Conservation (phyloP, 2,888 invertebrate genomes). For the Thelaira solivaga region DNA sequence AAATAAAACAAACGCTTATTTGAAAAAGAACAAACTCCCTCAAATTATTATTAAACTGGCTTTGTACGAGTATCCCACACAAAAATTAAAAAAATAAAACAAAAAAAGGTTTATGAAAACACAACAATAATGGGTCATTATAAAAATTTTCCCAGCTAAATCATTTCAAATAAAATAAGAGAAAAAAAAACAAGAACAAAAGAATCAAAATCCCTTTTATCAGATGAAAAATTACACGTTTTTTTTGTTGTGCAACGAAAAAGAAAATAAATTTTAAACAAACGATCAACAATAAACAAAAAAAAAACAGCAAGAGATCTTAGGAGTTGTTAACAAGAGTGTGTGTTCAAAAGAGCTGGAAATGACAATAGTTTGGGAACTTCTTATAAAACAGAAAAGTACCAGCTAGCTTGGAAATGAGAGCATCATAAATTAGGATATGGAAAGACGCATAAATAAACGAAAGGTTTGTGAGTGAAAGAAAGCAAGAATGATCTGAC, state of each 20-base stretch:
- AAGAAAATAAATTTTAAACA: conserved; percentile 1
- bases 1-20: too few relatives aligned
- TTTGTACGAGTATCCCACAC: background rate
- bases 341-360: too few relatives aligned
- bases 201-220: conserved; percentile 26
- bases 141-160: conserved; percentile 16
- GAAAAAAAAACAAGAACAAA: background rate
- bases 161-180: conserved; percentile 1
- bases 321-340: background rate
- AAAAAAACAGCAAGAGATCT: background rate
- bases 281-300: background rate
- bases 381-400: too few relatives aligned
- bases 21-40: too few relatives aligned
- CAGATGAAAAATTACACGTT: conserved; percentile 37
- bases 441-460: too few relatives aligned
- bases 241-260: conserved; percentile 10
- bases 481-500: too few relatives aligned
- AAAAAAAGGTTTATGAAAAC: conserved; percentile 11
- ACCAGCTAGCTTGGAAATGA: too few relatives aligned
- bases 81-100: background rate
- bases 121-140: conserved; percentile 13
- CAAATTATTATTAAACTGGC: too few relatives aligned
- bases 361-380: too few relatives aligned
- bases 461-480: too few relatives aligned
- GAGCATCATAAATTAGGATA: too few relatives aligned